Conservation (phyloP, 2,113 vertebrate species). For the Mormyrus lacerda region DNA sequence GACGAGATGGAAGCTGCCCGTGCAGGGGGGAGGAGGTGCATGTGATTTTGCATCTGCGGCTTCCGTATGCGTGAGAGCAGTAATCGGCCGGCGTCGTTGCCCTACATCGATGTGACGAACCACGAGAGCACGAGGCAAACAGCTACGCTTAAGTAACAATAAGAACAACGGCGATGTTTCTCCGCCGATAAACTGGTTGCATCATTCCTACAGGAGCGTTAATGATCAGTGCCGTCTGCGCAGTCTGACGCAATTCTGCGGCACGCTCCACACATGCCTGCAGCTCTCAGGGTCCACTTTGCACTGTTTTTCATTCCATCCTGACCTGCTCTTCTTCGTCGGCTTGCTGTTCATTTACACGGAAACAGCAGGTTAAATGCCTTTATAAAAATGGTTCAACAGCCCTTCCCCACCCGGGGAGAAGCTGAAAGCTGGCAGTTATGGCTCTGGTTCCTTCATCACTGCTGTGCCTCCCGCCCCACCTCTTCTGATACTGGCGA, state of each 20-base stretch:
- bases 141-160: not conserved
- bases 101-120: not conserved
- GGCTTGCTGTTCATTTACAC: not conserved
- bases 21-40: not conserved
- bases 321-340: not conserved
- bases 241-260: not conserved
- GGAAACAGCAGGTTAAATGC: not conserved
- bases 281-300: not conserved
- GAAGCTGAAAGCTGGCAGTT: not conserved
- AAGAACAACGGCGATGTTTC: not conserved
- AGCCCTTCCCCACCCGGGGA: not conserved
- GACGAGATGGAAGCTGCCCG: not conserved
- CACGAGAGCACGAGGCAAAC: not conserved
- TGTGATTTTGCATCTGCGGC: not conserved
- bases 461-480: not conserved
- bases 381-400: not conserved
- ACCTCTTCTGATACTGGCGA: not conserved
- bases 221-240: not conserved
- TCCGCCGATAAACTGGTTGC: not conserved
- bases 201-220: not conserved
- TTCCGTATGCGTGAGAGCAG: not conserved
- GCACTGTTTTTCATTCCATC: not conserved
- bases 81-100: not conserved
- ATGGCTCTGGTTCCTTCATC: not conserved
- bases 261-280: not conserved